Percentiles rank a stretch among this genome's conserved stretches.
Conservation (phyloP, 2,888 invertebrate genomes). For the Listrodromus nycthemerus region DNA sequence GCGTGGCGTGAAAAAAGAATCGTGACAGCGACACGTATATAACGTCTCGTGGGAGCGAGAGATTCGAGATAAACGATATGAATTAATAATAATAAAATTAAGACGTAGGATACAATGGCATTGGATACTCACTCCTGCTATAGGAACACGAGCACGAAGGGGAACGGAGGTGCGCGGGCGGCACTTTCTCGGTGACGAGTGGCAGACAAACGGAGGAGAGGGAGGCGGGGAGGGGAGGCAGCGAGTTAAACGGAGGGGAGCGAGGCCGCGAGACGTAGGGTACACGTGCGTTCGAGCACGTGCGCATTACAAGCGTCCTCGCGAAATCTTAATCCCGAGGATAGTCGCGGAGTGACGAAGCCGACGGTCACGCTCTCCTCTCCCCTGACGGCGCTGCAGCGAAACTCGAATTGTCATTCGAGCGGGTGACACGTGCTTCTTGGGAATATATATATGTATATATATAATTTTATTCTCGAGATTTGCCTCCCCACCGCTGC, state of each 20-base stretch:
- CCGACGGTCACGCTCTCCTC: constrained; percentile 35
- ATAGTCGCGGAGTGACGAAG: not conserved
- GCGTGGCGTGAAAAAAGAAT: not conserved
- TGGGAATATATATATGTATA: not conserved
- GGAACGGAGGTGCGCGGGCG: constrained; percentile 7
- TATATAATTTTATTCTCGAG: not conserved
- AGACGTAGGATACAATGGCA: not conserved
- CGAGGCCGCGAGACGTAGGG: constrained; percentile 37
- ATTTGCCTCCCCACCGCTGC: not conserved
- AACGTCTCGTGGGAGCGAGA: not conserved
- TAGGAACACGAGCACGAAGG: not conserved
- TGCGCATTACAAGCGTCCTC: constrained; percentile 54
- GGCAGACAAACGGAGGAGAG: not conserved
- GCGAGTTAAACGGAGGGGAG: constrained; percentile 31
- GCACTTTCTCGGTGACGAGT: not conserved
- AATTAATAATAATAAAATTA: constrained; percentile 3
- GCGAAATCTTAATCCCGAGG: constrained; percentile 36
- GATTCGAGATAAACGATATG: not conserved
- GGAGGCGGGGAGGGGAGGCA: not conserved
- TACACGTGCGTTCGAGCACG: constrained; percentile 66
- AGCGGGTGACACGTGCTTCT: constrained; percentile 20
- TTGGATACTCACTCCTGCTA: not conserved
- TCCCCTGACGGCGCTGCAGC: not conserved
- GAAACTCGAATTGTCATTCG: not conserved
- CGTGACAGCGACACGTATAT: not conserved